Base-by-base conservation (phyloP, 2,113 vertebrate genomes). In the Anthoscopus minutus region DNA sequence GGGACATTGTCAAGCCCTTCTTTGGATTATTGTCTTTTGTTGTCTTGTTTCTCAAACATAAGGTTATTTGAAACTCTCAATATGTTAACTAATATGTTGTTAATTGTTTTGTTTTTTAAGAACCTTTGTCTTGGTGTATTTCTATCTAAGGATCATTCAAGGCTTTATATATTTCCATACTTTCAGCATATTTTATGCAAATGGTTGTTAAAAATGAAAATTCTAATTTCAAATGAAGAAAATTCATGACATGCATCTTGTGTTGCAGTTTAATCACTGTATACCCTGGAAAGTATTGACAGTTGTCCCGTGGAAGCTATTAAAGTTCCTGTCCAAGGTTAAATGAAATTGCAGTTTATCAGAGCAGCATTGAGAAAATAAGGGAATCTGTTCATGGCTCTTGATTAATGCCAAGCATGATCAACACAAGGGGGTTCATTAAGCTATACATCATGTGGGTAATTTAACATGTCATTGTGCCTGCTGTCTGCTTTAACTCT, bases 291-390 rank as follows among this genome's bases (percentile, higher is more conserved):
- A 99, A 98, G 98, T 99, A 99, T 99, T 98, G 99, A 99, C 99
- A 99, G 99, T 99, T 99, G 99, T 99, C 99, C 99, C 98, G 98
- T 98, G 98, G 98, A 99, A 99, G 99, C 99, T 99, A 99, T 99
- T 99, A 99, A 99, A 99, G 98, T 99, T 99, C 98, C 99, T 99
- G 99, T 99, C 99, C 99, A 99, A 99, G 99, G 99, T 99, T 99
- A 99, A 99, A 99, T 99, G 99, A 99, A 99, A 99, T 99, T 99
- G 99, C 99, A 99, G 99, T 99, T 99, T 99, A 99, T 99, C 99
- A 99, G 98, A 98, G 98, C 98, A 98, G 98, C 99, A 99, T 99
- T 99, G 99, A 99, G 99, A 98, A 99, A 99, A 99, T 99, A 99
- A 99, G 99, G 98, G 98, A 99, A 99, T 99, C 98, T 99, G 99